Evolutionary conservation across 2,888 invertebrate species (phyloP), one percentile per base, ranked within the genome.

Genomic region (Eupithecia exiguata): DNA sequence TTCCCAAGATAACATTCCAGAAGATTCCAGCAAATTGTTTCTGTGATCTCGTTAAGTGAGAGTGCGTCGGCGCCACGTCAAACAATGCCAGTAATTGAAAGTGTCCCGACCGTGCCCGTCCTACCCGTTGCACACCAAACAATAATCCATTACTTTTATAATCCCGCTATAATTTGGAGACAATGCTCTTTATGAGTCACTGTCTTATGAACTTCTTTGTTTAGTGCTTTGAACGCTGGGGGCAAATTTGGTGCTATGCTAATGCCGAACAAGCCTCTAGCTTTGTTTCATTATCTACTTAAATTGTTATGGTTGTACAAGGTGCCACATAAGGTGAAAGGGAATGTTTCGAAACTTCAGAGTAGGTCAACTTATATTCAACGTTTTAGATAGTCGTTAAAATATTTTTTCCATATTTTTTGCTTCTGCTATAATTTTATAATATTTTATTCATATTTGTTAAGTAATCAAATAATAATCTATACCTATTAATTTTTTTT

Each of bases 121-220:
- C 71, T 53, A 53, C 49, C 81, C 82, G 82, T 84, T 82, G 84
- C 82, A 82, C 84, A 84, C 85, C 83, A 85, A 88, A 91, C 91
- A 92, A 91, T 91, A 90, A 91, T 90, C 88, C 88, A 91, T 92
- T 89, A 90, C 84, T 84, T 90, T 91, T 90, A 91, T 91, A 91
- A 91, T 91, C 89, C 87, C 76, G 76, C 58, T 80, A 79, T 86
- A 86, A 87, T 88, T 86, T 82, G 77, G 85, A 89, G 87, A 91
- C 92, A 92, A 92, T 91, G 89, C 86, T 76, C 81, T 79, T 84
- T 86, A 86, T 90, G 90, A 90, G 81, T 86, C 82, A 80, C 78
- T 83, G 81, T 70, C 71, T 46, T 46, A 30, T 40, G 74, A 72
- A 69, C 76, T 77, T 80, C 80, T 81, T 84, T 84, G 83, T 84